These are phyloP conservation scores for Oceanites oceanicus DNA, from an alignment of 2,113 vertebrate genomes.

Conservation along the genomic window DNA sequence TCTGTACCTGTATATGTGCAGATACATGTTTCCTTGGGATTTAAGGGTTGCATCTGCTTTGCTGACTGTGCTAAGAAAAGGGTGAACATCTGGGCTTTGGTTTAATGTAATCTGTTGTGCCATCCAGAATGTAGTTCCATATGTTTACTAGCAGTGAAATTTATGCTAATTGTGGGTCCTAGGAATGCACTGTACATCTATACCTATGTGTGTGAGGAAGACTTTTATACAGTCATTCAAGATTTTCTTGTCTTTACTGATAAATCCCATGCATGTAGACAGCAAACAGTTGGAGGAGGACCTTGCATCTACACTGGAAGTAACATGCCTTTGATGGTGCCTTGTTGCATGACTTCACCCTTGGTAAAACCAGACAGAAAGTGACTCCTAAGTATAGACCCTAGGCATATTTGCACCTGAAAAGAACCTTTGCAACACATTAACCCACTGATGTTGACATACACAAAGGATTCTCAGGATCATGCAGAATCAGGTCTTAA, in stretches of 20 bases:
- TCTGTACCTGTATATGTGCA: background rate
- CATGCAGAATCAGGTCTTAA: background rate
- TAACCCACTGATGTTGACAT: background rate
- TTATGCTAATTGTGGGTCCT: background rate
- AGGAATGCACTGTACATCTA: background rate
- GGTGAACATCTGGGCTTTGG: background rate
- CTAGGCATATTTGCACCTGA: background rate
- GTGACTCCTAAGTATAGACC: background rate
- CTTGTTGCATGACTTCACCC: background rate
- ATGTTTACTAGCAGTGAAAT: background rate
- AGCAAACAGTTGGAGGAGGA: background rate
- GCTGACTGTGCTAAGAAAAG: background rate
- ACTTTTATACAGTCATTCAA: background rate
- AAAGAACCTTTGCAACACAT: background rate
- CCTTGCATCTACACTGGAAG: background rate
- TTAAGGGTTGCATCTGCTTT: background rate
- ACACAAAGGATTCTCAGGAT: background rate
- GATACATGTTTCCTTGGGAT: background rate
- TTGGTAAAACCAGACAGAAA: background rate
- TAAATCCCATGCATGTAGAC: background rate
- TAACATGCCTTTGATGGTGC: background rate
- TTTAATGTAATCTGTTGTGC: background rate
- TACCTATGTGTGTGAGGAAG: background rate
- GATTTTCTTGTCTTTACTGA: background rate
- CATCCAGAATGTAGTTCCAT: background rate